phyloP scores from a whole-genome alignment of 2,113 vertebrate species.

The Scytalopus superciliaris region DNA sequence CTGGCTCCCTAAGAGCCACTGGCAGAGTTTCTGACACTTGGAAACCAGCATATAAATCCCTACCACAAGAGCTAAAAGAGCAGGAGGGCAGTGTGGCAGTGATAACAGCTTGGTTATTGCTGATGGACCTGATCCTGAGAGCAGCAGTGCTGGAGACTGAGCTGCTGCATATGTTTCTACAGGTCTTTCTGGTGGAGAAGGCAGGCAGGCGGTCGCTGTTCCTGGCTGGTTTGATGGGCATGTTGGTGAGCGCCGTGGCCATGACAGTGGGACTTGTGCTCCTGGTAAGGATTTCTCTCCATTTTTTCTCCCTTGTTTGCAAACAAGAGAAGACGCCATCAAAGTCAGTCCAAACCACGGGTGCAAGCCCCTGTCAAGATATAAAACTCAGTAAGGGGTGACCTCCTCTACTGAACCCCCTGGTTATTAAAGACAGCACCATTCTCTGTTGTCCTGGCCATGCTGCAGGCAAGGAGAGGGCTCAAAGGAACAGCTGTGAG shows the following conservation, averaged over 20 bases:
- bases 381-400: neutral
- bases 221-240: slow-evolving; percentile 85
- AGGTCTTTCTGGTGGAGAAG: slow-evolving; percentile 90
- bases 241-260: slow-evolving; percentile 84
- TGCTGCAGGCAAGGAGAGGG: neutral
- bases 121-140: neutral
- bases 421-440: neutral
- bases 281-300: slow-evolving; percentile 76
- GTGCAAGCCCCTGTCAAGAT: neutral
- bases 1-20: neutral
- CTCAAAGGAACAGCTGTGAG: neutral
- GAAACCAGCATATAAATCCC: neutral
- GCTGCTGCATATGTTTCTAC: neutral
- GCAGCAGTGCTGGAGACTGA: neutral
- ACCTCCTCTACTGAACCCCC: neutral
- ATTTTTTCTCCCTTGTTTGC: neutral
- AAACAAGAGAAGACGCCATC: neutral
- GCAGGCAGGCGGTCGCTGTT: slow-evolving; percentile 86
- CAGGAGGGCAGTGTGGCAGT: neutral
- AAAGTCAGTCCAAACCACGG: neutral
- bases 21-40: neutral
- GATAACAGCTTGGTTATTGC: neutral
- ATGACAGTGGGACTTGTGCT: slow-evolving; percentile 89
- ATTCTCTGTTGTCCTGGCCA: neutral
- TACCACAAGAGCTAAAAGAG: neutral